Percentiles rank a stretch among this genome's conserved stretches.
Evolutionary conservation across 2,797 vertebrate genomes (phyloP).

Genomic region (Rhabdomys pumilio): DNA sequence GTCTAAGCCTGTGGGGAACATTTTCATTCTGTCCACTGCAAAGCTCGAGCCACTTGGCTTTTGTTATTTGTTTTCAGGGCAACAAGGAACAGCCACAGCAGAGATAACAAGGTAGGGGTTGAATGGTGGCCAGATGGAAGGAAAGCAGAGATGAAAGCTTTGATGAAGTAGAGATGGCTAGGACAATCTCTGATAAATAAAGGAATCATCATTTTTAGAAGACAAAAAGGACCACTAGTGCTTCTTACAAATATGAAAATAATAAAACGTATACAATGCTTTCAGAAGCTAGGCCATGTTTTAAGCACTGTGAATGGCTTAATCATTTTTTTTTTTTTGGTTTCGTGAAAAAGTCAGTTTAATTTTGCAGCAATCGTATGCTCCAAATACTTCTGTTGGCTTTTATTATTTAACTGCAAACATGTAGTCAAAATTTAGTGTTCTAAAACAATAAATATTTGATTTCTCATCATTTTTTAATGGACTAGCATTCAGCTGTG

Average conservation of each 20-base stretch:
- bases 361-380: neutral
- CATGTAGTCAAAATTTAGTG: neutral
- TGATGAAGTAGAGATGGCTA: neutral
- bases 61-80: neutral
- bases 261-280: neutral
- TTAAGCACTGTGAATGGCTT: neutral
- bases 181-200: neutral
- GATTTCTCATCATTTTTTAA: neutral
- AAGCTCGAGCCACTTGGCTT: neutral
- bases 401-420: neutral
- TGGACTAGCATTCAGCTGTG: neutral
- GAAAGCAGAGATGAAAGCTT: neutral
- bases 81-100: neutral
- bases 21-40: neutral
- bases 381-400: neutral
- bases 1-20: neutral
- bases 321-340: neutral
- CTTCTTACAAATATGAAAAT: neutral
- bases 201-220: neutral
- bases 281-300: neutral
- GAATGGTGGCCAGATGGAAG: neutral
- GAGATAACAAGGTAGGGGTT: neutral
- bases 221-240: neutral
- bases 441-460: neutral
- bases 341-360: neutral